Evolutionary conservation across 2,797 vertebrate species (phyloP).

Genomic region (Petrocephalus sullivani): DNA sequence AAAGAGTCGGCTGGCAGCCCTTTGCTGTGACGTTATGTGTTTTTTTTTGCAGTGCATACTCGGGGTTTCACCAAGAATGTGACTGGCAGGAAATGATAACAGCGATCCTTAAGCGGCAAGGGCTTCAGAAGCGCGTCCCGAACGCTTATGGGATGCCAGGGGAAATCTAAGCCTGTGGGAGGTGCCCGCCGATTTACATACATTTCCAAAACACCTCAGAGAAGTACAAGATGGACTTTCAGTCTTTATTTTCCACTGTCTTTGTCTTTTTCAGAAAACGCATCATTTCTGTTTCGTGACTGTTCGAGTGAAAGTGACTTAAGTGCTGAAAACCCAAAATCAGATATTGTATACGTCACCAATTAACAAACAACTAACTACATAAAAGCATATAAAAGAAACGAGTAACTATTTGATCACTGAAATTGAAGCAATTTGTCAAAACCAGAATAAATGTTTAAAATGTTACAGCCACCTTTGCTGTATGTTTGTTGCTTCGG

Average conservation of each 20-base stretch:
- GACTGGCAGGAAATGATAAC: constrained; percentile 39
- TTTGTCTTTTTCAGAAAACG: constrained; percentile 15
- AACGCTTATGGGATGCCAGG: constrained; percentile 41
- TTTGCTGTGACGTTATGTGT: constrained; percentile 26
- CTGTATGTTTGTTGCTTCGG: background rate
- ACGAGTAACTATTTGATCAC: background rate
- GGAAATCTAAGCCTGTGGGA: constrained; percentile 36
- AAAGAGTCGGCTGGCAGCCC: constrained; percentile 28
- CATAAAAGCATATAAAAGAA: background rate
- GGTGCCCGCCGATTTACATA: constrained; percentile 43
- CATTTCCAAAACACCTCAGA: constrained; percentile 43
- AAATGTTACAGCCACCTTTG: background rate
- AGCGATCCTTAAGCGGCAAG: constrained; percentile 31
- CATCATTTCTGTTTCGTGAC: constrained; percentile 8
- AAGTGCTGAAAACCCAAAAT: background rate
- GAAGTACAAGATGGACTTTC: constrained; percentile 8
- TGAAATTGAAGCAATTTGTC: background rate
- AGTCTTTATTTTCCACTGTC: background rate
- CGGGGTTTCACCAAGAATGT: constrained; percentile 45
- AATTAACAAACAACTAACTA: background rate
- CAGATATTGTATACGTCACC: background rate
- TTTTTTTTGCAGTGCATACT: constrained; percentile 40
- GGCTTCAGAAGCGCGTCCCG: constrained; percentile 27
- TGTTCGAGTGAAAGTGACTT: constrained; percentile 3
- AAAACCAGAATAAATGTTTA: background rate